phyloP scores from a whole-genome alignment of 37 sponge, comb jelly and placozoan genomes.

The Haliclona indistincta region DNA sequence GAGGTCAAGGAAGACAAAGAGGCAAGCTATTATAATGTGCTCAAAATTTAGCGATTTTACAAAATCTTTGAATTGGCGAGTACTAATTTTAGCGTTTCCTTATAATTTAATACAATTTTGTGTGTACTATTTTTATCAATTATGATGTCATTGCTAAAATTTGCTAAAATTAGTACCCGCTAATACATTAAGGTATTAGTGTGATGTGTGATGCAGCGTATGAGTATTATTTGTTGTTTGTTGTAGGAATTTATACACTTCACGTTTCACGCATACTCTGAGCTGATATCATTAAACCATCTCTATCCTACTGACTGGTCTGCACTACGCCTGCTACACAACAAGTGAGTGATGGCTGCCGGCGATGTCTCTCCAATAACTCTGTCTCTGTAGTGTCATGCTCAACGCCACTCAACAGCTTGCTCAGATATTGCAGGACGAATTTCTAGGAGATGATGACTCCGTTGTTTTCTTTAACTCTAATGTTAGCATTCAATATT shows the following conservation, averaged over 20 bases:
- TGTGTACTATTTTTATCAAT: no score
- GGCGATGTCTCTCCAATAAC: background rate
- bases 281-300: conserved; percentile 38
- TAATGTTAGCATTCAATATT: conserved; percentile 34
- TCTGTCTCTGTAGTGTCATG: conserved; percentile 37
- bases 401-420: conserved; percentile 37
- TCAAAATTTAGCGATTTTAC: background rate
- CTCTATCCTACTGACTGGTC: conserved; percentile 66
- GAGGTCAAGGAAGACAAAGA: background rate
- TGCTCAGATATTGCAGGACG: conserved; percentile 51
- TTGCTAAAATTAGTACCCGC: no score
- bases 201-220: background rate
- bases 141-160: no score
- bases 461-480: conserved; percentile 47
- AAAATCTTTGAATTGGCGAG: background rate
- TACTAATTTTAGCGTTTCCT: conserved; percentile 4
- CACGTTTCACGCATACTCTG: conserved; percentile 56
- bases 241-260: conserved; percentile 63
- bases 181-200: background rate
- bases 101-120: no score
- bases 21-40: conserved; percentile 17
- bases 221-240: conserved; percentile 9
- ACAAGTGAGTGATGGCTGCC: conserved; percentile 39
- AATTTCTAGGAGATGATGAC: conserved; percentile 56
- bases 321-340: conserved; percentile 45